Percentiles rank a stretch among this genome's conserved stretches.
These are phyloP conservation scores for Cygnus olor DNA, from an alignment of 2,797 vertebrate genomes.

Conservation along the genomic window DNA sequence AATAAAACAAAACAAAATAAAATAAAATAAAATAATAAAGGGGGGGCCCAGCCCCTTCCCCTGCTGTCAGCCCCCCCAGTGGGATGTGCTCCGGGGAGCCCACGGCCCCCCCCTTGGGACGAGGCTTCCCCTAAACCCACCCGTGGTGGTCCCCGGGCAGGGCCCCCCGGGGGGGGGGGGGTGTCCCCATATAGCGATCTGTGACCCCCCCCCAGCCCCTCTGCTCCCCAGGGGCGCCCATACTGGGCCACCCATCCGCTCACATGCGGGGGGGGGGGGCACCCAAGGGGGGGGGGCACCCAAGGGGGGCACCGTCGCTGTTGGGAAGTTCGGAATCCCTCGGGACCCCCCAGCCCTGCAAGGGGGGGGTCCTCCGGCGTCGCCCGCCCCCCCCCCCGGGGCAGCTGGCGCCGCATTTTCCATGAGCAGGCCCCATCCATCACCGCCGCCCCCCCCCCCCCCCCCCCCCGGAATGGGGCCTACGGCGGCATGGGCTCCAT, in stretches of 20 bases:
- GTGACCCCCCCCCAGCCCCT: not conserved
- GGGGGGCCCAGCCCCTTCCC: too few relatives aligned
- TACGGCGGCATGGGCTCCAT: fast-evolving
- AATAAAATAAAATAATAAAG: too few relatives aligned
- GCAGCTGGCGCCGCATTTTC: not conserved
- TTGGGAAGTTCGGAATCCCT: not conserved
- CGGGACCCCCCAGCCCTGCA: fast-evolving
- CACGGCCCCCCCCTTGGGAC: too few relatives aligned
- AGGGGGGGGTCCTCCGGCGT: not conserved
- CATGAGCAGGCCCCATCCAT: not conserved
- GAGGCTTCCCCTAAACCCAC: not conserved
- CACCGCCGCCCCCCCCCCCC: too few relatives aligned
- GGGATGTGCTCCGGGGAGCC: too few relatives aligned
- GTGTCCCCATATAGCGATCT: not conserved
- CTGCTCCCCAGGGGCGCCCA: not conserved
- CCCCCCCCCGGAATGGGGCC: not conserved
- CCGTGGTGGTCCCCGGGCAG: too few relatives aligned
- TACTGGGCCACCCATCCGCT: not conserved
- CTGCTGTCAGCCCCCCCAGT: too few relatives aligned
- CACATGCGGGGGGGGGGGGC: not conserved
- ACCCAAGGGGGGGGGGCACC: fast-evolving
- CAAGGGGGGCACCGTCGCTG: not conserved
- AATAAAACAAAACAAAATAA: too few relatives aligned
- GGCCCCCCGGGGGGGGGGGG: too few relatives aligned
- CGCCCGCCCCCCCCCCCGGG: not conserved